Percentiles rank a stretch among this genome's conserved stretches.
These are phyloP conservation scores for Coluber constrictor DNA, from an alignment of 2,797 vertebrate species.

Conservation along the genomic window DNA sequence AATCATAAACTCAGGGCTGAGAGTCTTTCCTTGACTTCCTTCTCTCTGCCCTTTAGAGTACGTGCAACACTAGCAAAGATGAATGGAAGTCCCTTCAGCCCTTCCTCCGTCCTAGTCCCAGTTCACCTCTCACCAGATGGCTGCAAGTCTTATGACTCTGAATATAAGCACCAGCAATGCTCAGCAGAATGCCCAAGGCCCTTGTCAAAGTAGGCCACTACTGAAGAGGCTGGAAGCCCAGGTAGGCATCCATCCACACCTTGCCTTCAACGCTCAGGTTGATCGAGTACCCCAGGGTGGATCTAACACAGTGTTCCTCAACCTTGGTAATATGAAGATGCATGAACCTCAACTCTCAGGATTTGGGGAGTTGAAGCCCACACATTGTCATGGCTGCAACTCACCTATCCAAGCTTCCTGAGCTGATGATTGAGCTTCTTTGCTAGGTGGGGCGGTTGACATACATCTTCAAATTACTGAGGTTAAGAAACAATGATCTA, in stretches of 20 bases:
- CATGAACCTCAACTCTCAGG: not conserved
- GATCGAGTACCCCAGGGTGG: not conserved
- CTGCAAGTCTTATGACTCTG: not conserved
- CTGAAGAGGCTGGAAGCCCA: slow-evolving; percentile 53
- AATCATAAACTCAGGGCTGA: not conserved
- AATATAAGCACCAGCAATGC: slow-evolving; percentile 29
- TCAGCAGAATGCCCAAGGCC: not conserved
- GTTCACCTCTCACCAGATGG: not conserved
- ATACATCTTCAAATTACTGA: not conserved
- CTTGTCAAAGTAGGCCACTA: slow-evolving; percentile 5
- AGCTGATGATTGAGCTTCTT: not conserved
- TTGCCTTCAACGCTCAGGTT: not conserved
- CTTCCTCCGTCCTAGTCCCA: slow-evolving; percentile 26
- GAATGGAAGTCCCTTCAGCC: not conserved
- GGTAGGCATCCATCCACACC: rapidly evolving
- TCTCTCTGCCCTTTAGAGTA: not conserved
- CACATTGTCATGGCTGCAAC: not conserved
- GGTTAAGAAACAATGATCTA: not conserved
- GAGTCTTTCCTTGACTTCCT: slow-evolving; percentile 1
- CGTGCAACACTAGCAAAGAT: not conserved
- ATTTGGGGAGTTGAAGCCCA: not conserved
- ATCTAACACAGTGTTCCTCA: not conserved
- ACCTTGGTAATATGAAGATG: not conserved
- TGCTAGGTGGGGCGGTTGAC: not conserved
- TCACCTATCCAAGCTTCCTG: not conserved